Conservation (phyloP, 2,888 invertebrate genomes). For the Drosophila eohydei region DNA sequence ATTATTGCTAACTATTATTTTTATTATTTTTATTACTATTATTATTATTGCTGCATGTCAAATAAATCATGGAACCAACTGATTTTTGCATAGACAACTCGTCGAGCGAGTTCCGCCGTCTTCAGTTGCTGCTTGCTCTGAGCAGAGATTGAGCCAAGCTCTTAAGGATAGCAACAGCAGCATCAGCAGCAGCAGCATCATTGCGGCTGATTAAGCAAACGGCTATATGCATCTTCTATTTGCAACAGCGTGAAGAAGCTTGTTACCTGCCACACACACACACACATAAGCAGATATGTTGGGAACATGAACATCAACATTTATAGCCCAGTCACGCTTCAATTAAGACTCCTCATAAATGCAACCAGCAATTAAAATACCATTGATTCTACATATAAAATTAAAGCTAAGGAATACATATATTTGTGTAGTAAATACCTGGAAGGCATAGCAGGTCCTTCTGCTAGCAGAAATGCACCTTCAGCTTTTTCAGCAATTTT, state of each 20-base stretch:
- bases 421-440: neutral
- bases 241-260: constrained; percentile 29
- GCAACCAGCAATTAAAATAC: constrained; percentile 26
- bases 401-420: constrained; percentile 1
- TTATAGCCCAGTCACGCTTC: constrained; percentile 17
- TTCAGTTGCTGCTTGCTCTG: constrained; percentile 1
- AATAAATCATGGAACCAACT: constrained; percentile 57
- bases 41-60: constrained; percentile 44
- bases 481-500: neutral
- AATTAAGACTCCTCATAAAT: constrained; percentile 9
- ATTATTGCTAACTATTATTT: constrained; percentile 34
- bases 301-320: constrained; percentile 10
- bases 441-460: neutral
- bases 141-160: constrained; percentile 1
- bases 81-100: constrained; percentile 41
- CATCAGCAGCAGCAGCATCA: neutral
- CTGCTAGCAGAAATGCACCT: neutral
- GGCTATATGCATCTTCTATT: constrained; percentile 1
- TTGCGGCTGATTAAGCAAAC: constrained; percentile 24
- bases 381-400: constrained; percentile 8
- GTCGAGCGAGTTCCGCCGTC: constrained; percentile 9
- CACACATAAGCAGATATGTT: neutral
- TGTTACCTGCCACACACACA: constrained; percentile 25
- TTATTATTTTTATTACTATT: constrained; percentile 42
- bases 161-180: constrained; percentile 3